Evolutionary conservation across 2,113 vertebrate genomes (phyloP), one percentile per base, ranked within the genome.

Genomic region (Erinaceus europaeus): DNA sequence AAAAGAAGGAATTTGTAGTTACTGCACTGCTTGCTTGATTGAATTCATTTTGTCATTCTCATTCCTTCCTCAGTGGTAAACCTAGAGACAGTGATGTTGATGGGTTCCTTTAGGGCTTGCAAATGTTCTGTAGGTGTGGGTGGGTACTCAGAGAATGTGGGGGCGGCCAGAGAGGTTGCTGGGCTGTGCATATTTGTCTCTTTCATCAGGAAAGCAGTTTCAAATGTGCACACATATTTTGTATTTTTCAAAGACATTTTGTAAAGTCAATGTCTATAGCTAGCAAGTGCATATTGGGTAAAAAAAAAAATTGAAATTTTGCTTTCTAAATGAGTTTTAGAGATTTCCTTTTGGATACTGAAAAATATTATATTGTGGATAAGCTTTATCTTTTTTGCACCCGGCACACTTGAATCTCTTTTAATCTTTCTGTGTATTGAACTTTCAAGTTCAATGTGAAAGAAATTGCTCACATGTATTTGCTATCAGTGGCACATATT

Each of bases 121-220:
- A 67, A 50, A 32, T 62, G 23, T 86, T 71, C 10, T 59, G 42
- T 76, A 55, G 44, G 48, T 36, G 55, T 83, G 34, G 62, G 61
- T 65, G 44, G 46, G 27, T 73, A 55, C 36, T 81, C 69, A 85
- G 74, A 87, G 69, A 59, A 87, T 32, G 46, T 68, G 57, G 52
- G 23, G 53, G 14, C 17, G 57, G 36, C 46, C 42, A n/a, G 14
- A 74, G 40, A 67, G 34, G 36, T 71, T 81, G 29, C n/a, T 90
- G 10, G 67, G 29, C 38, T 88, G 68, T 46, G 36, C 34, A 52
- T 78, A 90, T 78, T 87, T 79, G 29, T 71, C 87, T 91, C 67
- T 93, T 90, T 67, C 62, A 78, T 74, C 74, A 78, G 40, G 89
- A 82, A 84, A 87, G 18, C 9, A 68, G 34, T 89, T 86, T 85